Percentiles rank a stretch among this genome's conserved stretches.
phyloP scores from a whole-genome alignment of 2,888 invertebrate genomes.

The Stenichneumon culpator region DNA sequence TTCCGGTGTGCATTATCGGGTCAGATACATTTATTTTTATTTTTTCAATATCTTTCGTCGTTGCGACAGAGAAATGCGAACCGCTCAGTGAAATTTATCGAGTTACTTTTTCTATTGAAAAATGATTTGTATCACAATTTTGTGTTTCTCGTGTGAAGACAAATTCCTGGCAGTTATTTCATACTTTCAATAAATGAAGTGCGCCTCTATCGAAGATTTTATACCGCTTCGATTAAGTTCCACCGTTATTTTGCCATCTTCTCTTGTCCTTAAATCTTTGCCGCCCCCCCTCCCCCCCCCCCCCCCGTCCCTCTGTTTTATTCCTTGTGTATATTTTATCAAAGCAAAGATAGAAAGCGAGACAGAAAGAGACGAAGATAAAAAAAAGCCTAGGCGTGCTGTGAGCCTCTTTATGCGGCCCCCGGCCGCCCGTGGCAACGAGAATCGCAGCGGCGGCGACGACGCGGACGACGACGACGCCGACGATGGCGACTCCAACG shows the following conservation, averaged over 20 bases:
- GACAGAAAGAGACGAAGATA: slow-evolving; percentile 2
- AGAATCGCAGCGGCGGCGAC: slow-evolving; percentile 48
- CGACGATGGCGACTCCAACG: slow-evolving; percentile 48
- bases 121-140: neutral
- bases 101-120: too few species aligned
- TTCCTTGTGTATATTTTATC: slow-evolving; percentile 24
- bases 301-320: neutral
- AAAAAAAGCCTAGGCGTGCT: slow-evolving; percentile 25
- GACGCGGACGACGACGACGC: slow-evolving; percentile 27
- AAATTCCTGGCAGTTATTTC: neutral
- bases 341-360: slow-evolving; percentile 7
- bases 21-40: too few species aligned
- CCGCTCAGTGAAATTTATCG: too few species aligned
- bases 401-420: slow-evolving; percentile 21
- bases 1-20: too few species aligned
- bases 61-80: too few species aligned
- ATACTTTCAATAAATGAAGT: neutral
- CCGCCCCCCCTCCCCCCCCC: too few species aligned
- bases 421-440: slow-evolving; percentile 53
- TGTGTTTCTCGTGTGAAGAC: neutral
- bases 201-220: neutral
- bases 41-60: too few species aligned
- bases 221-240: neutral
- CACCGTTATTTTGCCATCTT: neutral
- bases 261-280: too few species aligned